These are phyloP conservation scores for Drosophila pachea DNA, from an alignment of 1,140 invertebrate genomes.

Conservation along the genomic window DNA sequence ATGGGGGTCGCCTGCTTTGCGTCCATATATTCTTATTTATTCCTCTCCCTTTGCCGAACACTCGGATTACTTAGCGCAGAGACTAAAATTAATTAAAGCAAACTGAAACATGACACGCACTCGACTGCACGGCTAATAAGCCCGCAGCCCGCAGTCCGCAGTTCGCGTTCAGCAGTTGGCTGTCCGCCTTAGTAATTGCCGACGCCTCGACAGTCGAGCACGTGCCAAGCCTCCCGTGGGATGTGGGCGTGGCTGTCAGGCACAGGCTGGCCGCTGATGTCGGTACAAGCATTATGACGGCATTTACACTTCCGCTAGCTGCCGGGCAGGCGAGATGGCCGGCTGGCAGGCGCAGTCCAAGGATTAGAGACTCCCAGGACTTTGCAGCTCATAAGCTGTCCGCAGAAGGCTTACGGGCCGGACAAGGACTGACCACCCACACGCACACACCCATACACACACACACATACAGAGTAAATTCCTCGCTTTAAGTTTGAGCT, in stretches of 20 bases:
- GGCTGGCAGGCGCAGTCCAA: slow-evolving; percentile 1
- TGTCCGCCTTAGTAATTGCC: neutral
- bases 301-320: slow-evolving; percentile 63
- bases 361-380: slow-evolving; percentile 55
- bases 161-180: neutral
- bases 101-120: slow-evolving; percentile 66
- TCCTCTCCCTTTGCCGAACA: neutral
- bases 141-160: slow-evolving; percentile 1
- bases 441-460: neutral
- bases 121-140: slow-evolving; percentile 48
- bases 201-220: slow-evolving; percentile 19
- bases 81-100: slow-evolving; percentile 65
- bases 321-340: too few species aligned
- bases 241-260: slow-evolving; percentile 3
- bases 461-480: slow-evolving; percentile 14
- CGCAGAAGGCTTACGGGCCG: slow-evolving; percentile 47
- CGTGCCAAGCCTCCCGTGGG: slow-evolving; percentile 28
- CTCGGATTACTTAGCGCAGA: slow-evolving; percentile 45
- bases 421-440: slow-evolving; percentile 29
- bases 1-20: neutral
- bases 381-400: slow-evolving; percentile 58
- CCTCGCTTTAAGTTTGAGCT: slow-evolving; percentile 41
- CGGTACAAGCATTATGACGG: slow-evolving; percentile 72
- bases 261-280: slow-evolving; percentile 40
- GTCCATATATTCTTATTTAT: slow-evolving; percentile 11